Base-by-base conservation (phyloP, 1,140 invertebrate genomes). In the Neelides sp. region DNA sequence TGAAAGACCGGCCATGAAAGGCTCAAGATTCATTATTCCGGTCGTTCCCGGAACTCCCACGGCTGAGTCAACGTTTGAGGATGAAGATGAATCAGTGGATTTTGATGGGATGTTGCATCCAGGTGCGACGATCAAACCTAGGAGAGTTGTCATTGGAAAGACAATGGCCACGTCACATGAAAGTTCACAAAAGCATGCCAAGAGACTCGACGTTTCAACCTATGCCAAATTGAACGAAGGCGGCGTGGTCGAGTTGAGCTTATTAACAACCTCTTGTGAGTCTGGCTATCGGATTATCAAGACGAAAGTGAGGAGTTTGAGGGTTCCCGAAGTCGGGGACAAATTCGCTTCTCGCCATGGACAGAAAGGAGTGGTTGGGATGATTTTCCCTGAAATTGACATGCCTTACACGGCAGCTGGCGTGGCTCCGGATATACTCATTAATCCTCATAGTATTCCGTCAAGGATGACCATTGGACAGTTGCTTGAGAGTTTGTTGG, bases 401-500 rank as follows among this genome's bases (percentile, higher is more conserved):
- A 96, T 98, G 93, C 85, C 89, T 3, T 98, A 98, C 65, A 95
- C 93, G 1, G 85, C 81, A 65, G 93, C 98, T 72, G 94, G 94
- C 4, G 71, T 98, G 23, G 87, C 88, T 13, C 94, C 94, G 0
- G 94, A 98, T 68, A 93, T 98, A 62, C 97, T 98, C 57, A 96
- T 98, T 64, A 98, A 98, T 71, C 94, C 94, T 50, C 94, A 98
- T 63, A 94, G 94, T 64, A 94, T 98, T 66, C 94, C 94, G 50
- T 95, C 89, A 64, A 88, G 94, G 81, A 98, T 98, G 94, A 98
- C 94, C 62, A 95, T 98, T 78, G 94, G 95, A 69, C 95, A 98
- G 74, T 94, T 98, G 73, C 96, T 98, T 67, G 94, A 98, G 67
- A 96, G 92, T 68, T 79, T 98, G 53, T 91, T 96, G 71, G 92